Evolutionary conservation across 2,888 invertebrate genomes (phyloP).

Genomic region (Troglohyphantes excavatus): DNA sequence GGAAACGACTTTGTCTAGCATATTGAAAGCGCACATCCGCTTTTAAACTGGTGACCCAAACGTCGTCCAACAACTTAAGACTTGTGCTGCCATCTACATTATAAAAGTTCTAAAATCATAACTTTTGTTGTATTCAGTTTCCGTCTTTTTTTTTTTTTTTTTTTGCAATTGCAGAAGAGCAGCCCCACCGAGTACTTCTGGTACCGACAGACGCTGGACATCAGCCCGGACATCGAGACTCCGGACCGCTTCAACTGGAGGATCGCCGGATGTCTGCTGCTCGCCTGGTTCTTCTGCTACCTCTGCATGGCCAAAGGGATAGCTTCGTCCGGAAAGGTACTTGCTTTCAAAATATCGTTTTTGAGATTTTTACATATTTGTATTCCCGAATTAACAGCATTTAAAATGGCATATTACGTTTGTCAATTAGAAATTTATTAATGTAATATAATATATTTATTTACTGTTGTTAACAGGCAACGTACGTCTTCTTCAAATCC

Average conservation of each 20-base stretch:
- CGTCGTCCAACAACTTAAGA: no score
- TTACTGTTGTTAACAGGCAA: no score
- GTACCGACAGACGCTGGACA: slow-evolving; percentile 95
- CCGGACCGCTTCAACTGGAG: slow-evolving; percentile 95
- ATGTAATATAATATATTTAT: background rate
- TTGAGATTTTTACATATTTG: no score
- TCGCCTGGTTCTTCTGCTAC: slow-evolving; percentile 97
- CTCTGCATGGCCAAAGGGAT: slow-evolving; percentile 99
- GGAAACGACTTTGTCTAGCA: no score
- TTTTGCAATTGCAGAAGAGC: slow-evolving; percentile 86
- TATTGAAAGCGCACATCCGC: no score
- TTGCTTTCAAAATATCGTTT: no score
- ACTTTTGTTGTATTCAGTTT: no score
- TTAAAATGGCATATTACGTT: background rate
- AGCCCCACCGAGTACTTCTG: slow-evolving; percentile 97
- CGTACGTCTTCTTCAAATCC: no score
- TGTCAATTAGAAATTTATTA: background rate
- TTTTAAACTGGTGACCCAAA: no score
- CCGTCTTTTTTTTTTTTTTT: no score
- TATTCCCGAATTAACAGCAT: background rate
- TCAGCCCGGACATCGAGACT: slow-evolving; percentile 93
- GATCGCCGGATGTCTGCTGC: slow-evolving; percentile 91
- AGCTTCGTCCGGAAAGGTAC: slow-evolving; percentile 96
- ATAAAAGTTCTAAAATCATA: no score
- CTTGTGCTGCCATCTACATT: no score